These are phyloP conservation scores for Nyctereutes procyonoides DNA, from an alignment of 2,113 vertebrate genomes.

Conservation along the genomic window DNA sequence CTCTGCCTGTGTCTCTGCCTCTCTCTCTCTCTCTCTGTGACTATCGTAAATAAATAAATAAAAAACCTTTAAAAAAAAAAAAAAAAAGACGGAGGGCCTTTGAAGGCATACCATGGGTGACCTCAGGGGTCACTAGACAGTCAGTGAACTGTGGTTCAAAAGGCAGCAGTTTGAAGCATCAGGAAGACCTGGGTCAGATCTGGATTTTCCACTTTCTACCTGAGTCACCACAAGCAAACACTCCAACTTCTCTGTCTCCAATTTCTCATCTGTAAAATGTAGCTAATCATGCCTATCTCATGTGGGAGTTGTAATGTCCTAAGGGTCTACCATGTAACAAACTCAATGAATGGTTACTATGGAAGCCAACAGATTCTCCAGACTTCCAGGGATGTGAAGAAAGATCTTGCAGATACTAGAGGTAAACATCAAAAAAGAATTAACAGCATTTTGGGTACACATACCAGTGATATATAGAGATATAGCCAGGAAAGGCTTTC, in stretches of 20 bases:
- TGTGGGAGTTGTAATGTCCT: background rate
- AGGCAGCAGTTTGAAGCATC: background rate
- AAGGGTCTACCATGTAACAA: background rate
- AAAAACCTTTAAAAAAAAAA: too few species aligned
- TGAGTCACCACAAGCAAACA: conserved; percentile 10
- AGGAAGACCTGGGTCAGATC: background rate
- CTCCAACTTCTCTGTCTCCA: background rate
- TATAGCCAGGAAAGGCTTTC: background rate
- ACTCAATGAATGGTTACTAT: background rate
- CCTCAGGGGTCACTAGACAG: background rate
- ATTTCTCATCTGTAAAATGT: background rate
- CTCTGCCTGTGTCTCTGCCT: too few species aligned
- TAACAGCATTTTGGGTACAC: background rate
- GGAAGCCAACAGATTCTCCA: background rate
- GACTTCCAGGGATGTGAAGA: background rate
- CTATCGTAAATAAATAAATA: too few species aligned
- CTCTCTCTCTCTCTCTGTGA: too few species aligned
- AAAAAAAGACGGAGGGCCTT: background rate
- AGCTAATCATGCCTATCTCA: background rate
- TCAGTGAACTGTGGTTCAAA: background rate
- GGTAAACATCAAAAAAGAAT: background rate
- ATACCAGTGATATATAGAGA: background rate
- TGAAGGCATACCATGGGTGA: background rate
- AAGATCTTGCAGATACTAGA: background rate
- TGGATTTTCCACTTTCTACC: background rate